A percentile compares a stretch with the other conserved stretches of the same genome.
These are phyloP conservation scores for Onychostoma macrolepis DNA, from an alignment of 2,113 vertebrate species.

Conservation along the genomic window DNA sequence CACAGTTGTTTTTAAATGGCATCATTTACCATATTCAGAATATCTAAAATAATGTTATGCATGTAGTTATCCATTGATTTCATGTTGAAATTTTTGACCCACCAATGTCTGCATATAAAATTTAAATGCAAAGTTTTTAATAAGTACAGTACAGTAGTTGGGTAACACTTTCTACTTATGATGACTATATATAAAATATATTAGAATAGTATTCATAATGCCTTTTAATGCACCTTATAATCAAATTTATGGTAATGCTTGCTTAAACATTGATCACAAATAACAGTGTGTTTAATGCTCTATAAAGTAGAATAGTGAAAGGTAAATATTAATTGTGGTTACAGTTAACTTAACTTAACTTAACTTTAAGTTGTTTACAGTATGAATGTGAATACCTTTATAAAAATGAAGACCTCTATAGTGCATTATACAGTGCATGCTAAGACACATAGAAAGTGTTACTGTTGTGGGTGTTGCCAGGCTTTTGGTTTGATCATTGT, in stretches of 20 bases:
- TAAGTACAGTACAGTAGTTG: background rate
- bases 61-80: background rate
- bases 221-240: background rate
- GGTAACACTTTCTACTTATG: background rate
- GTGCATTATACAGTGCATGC: background rate
- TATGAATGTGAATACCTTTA: background rate
- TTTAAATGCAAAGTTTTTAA: background rate
- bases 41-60: background rate
- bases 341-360: too few relatives aligned
- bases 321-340: slow-evolving; percentile 1
- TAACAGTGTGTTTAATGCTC: background rate
- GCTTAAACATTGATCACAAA: background rate
- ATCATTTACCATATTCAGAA: background rate
- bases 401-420: background rate
- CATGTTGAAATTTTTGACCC: background rate
- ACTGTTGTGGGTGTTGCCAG: background rate
- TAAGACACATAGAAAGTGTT: background rate
- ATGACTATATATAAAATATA: background rate
- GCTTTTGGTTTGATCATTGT: background rate
- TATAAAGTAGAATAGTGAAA: background rate
- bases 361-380: background rate
- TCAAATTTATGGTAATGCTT: background rate
- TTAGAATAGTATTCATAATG: background rate
- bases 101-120: background rate
- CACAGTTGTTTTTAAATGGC: background rate